Conservation (phyloP, 2,797 vertebrate genomes). For the Tenualosa ilisha region DNA sequence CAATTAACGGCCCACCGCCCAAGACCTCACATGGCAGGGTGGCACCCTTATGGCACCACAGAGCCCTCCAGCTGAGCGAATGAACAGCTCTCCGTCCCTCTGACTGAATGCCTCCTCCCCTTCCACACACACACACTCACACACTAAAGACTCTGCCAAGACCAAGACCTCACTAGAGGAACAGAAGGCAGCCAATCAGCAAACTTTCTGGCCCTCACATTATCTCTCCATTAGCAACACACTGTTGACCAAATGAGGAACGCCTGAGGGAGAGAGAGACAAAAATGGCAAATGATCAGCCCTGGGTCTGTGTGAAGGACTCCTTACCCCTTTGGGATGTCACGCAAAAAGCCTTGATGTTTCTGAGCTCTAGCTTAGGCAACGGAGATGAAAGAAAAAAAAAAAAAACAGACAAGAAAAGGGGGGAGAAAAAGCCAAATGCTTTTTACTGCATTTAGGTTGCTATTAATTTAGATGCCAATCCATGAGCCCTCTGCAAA, state of each 20-base stretch:
- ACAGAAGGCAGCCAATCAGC: not conserved
- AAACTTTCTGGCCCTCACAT: not conserved
- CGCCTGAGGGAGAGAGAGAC: not conserved
- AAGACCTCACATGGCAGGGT: not conserved
- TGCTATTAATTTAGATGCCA: not conserved
- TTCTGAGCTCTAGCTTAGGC: not conserved
- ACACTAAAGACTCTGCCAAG: not conserved
- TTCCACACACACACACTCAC: no score
- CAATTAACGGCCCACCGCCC: not conserved
- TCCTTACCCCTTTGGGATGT: not conserved
- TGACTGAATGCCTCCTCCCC: not conserved
- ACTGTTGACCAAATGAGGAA: not conserved
- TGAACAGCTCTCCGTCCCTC: not conserved
- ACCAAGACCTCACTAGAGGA: not conserved
- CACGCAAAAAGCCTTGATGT: not conserved
- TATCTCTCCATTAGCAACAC: conserved; percentile 31
- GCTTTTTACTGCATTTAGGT: no score
- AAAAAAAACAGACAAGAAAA: no score
- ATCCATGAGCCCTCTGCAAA: not conserved
- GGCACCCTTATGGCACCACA: not conserved
- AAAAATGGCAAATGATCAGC: not conserved
- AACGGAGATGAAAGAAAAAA: not conserved
- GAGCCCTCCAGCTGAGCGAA: not conserved
- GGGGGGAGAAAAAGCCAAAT: no score
- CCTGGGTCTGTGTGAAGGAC: not conserved